Base-by-base conservation (phyloP, 1,140 invertebrate genomes). In the Lerema accius region DNA sequence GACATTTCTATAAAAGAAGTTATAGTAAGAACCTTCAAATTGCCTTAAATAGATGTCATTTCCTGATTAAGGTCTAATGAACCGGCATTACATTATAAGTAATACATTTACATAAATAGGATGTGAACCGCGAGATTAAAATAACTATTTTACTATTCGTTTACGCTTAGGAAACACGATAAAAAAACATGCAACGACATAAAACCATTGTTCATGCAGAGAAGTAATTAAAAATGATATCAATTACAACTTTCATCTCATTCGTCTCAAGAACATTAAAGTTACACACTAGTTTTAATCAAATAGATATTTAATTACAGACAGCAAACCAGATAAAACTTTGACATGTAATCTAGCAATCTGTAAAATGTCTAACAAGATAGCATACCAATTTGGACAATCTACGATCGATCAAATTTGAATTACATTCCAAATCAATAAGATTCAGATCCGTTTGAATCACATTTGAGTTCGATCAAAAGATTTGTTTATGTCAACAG, bases 311-410 rank as follows among this genome's bases (percentile, higher is more conserved):
- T 58, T 58, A 58, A 58, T 58, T 58, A 58, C 42, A 58, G 26
- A 56, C 14, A 46, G 3, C 10, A 58, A 58, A 26, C 26, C 46
- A 35, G 23, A 46, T 46, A 58, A 58, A 58, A 58, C 26, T 58
- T 46, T 46, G 55, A 58, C 55, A 59, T 48, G n/a, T 59, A 59
- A 59, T 59, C 55, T 48, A 59, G 55, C 43, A 28, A 59, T 59
- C 55, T 46, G 26, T 58, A 59, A 59, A 48, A 16, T 48, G 16
- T 59, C 55, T 59, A 59, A 59, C 43, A 48, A 46, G 55, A 59
- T 48, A 43, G 40, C 15, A 45, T 58, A 32, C 53, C 40, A 35
- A 46, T 35, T 35, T 13, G 26, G 16, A 11, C 0, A n/a, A 10
- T 7, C 5, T 37, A 37, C n/a, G 2, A 59, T 48, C 43, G 10